Conservation (phyloP, 2,113 vertebrate species). For the Poeciliopsis turrubarensis region DNA sequence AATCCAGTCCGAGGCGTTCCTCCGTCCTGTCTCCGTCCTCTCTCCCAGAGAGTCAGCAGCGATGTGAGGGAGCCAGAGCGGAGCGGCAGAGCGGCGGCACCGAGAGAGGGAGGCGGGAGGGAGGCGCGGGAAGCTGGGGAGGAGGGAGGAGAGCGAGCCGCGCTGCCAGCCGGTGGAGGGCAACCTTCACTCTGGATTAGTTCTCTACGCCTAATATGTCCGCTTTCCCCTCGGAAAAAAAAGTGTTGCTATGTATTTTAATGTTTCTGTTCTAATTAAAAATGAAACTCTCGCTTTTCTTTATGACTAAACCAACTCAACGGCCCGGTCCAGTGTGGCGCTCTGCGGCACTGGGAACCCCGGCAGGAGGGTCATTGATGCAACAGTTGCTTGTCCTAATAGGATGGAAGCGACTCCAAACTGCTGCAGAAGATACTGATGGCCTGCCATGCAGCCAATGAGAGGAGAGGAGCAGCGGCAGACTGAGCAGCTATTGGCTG, state of each 20-base stretch:
- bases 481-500: constrained; percentile 10
- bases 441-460: constrained; percentile 37
- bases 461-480: neutral
- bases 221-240: neutral
- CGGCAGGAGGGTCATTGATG: constrained; percentile 31
- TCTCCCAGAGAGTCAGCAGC: constrained; percentile 60
- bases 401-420: constrained; percentile 50
- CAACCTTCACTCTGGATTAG: constrained; percentile 14
- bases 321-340: neutral
- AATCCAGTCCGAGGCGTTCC: constrained; percentile 42
- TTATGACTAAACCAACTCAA: neutral
- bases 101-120: neutral
- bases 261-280: neutral
- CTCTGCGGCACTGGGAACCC: constrained; percentile 10
- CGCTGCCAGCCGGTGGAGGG: constrained; percentile 68
- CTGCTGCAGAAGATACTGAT: constrained; percentile 15
- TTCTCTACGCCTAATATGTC: neutral
- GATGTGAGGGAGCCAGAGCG: constrained; percentile 53
- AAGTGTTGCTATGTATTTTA: neutral
- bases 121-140: neutral
- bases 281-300: neutral
- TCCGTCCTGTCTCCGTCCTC: constrained; percentile 45
- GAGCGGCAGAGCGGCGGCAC: neutral
- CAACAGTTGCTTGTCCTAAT: constrained; percentile 69
- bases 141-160: constrained; percentile 21